phyloP scores from a whole-genome alignment of 2,888 invertebrate species.

The Digitonthophagus gazella region DNA sequence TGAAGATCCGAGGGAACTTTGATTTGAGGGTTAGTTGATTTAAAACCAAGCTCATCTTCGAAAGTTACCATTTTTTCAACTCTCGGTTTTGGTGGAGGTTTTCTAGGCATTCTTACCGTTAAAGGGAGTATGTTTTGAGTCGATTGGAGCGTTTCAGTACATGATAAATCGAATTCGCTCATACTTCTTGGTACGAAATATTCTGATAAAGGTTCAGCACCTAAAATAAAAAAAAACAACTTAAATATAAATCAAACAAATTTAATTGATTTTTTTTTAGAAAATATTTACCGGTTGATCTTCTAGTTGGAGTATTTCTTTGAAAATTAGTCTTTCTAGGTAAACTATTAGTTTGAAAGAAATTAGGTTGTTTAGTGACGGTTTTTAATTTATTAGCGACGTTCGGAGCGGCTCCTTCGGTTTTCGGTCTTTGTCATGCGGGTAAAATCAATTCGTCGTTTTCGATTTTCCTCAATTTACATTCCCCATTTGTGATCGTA shows the following conservation, averaged over 20 bases:
- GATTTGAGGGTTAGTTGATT: slow-evolving; percentile 49
- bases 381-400: slow-evolving; percentile 49
- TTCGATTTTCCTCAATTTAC: slow-evolving; percentile 23
- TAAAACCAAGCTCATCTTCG: slow-evolving; percentile 64
- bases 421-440: slow-evolving; percentile 56
- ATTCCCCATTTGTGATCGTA: not conserved
- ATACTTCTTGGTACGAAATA: slow-evolving; percentile 83
- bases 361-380: slow-evolving; percentile 45
- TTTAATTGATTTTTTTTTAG: not conserved
- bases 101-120: slow-evolving; percentile 46
- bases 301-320: slow-evolving; percentile 63
- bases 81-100: slow-evolving; percentile 52
- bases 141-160: slow-evolving; percentile 57
- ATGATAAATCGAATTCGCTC: slow-evolving; percentile 75
- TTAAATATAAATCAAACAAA: not conserved
- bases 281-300: slow-evolving; percentile 53
- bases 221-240: slow-evolving; percentile 32
- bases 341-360: slow-evolving; percentile 54
- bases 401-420: slow-evolving; percentile 51
- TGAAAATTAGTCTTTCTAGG: slow-evolving; percentile 61
- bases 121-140: slow-evolving; percentile 46
- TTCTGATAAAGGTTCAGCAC: slow-evolving; percentile 67
- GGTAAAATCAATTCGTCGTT: slow-evolving; percentile 50
- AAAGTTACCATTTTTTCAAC: slow-evolving; percentile 77
- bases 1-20: slow-evolving; percentile 50